Conservation (phyloP, 2,113 vertebrate species). For the Rostratula benghalensis region DNA sequence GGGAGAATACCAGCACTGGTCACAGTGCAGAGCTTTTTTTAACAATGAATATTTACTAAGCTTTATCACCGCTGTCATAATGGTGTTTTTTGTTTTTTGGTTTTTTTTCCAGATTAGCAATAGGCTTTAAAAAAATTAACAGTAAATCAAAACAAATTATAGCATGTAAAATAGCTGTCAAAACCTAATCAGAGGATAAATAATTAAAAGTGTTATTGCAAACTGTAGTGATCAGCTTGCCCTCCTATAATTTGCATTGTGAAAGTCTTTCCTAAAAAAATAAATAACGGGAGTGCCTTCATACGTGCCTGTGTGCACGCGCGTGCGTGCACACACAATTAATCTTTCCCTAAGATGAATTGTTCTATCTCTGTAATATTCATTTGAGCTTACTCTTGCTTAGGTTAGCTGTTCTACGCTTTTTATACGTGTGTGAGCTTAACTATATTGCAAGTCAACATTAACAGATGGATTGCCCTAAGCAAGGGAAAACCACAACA, state of each 20-base stretch:
- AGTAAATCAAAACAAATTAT: not conserved
- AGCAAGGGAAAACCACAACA: conserved; percentile 74
- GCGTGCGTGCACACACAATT: not conserved
- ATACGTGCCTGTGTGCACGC: not conserved
- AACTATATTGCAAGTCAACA: conserved; percentile 42
- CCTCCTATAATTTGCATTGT: not conserved
- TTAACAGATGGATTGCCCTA: conserved; percentile 81
- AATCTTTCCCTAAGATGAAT: not conserved
- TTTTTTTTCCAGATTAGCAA: not conserved
- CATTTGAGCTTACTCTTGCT: not conserved
- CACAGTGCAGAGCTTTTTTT: conserved; percentile 62
- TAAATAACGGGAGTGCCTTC: not conserved
- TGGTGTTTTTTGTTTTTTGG: not conserved
- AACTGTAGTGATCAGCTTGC: not conserved
- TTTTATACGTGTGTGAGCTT: not conserved
- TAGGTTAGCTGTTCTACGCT: not conserved
- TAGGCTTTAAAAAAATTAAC: not conserved
- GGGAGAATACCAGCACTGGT: conserved; percentile 70
- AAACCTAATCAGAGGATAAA: conserved; percentile 22
- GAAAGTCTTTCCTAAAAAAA: not conserved
- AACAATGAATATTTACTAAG: conserved; percentile 67
- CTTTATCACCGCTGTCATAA: conserved; percentile 32
- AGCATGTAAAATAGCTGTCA: not conserved
- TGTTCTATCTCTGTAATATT: not conserved
- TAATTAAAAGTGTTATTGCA: not conserved